phyloP scores from a whole-genome alignment of 2,113 vertebrate species.

The Helogale parvula region DNA sequence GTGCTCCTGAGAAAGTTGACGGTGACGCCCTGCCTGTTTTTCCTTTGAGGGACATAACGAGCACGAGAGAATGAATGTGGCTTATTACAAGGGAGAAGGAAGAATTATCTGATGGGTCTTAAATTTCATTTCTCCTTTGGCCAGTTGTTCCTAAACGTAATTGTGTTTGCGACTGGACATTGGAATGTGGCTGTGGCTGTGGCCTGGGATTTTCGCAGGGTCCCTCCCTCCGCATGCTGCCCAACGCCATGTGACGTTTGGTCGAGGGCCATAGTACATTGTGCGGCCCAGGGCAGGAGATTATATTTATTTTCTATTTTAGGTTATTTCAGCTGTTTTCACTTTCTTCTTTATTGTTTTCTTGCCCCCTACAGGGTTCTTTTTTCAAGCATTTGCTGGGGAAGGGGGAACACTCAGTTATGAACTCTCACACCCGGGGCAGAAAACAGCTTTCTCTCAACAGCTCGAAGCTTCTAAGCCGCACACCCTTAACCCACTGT shows the following conservation, averaged over 20 bases:
- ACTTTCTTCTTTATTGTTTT: constrained; percentile 79
- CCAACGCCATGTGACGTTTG: constrained; percentile 64
- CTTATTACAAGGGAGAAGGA: not conserved
- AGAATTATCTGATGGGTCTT: not conserved
- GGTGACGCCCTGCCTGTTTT: not conserved
- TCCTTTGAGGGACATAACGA: not conserved
- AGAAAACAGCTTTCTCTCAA: constrained; percentile 54
- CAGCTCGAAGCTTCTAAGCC: not conserved
- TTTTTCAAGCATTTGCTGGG: constrained; percentile 59
- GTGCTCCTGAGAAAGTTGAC: not conserved
- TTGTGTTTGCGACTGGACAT: not conserved
- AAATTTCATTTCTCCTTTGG: constrained; percentile 16
- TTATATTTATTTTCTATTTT: constrained; percentile 82
- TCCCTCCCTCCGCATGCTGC: not conserved
- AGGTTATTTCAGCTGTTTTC: constrained; percentile 84
- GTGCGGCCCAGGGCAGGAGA: constrained; percentile 64
- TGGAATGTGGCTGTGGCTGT: not conserved
- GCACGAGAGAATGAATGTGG: not conserved
- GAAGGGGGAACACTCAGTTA: not conserved
- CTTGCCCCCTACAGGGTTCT: constrained; percentile 70
- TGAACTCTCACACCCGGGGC: constrained; percentile 48
- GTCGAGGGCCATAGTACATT: constrained; percentile 57
- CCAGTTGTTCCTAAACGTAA: not conserved
- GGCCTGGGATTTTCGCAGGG: constrained; percentile 31
- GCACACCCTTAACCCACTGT: not conserved